Evolutionary conservation across 1,140 invertebrate genomes (phyloP).

Genomic region (Chironomus striatipennis): DNA sequence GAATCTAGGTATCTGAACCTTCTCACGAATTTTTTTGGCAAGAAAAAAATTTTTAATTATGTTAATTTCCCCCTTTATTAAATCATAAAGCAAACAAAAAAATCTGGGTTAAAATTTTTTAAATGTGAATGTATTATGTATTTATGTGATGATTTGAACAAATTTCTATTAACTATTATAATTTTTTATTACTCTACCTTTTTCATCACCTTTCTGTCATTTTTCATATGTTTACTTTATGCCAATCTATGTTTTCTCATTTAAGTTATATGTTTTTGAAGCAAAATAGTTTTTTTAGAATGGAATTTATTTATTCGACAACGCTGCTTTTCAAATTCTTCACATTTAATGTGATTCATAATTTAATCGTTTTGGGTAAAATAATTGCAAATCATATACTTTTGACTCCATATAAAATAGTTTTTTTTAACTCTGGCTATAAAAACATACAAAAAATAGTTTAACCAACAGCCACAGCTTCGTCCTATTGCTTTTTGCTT

Average conservation of each 20-base stretch:
- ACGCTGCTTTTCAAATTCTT: no score
- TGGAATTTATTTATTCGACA: no score
- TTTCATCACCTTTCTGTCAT: neutral
- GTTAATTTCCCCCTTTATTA: no score
- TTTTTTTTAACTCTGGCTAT: neutral
- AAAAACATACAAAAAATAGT: no score
- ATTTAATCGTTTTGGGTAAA: neutral
- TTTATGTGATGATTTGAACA: neutral
- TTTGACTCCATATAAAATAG: neutral
- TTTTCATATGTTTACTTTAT: neutral
- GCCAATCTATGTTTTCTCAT: neutral
- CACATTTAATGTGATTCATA: no score
- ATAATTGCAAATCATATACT: neutral
- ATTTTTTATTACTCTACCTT: neutral
- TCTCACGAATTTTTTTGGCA: no score
- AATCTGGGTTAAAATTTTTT: neutral
- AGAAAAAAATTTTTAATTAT: no score
- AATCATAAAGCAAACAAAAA: neutral
- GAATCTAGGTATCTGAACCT: no score
- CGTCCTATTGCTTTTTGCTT: no score
- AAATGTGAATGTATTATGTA: neutral
- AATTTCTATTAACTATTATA: neutral
- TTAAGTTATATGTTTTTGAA: neutral
- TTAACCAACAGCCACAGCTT: no score
- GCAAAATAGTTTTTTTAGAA: no score